Base-by-base conservation (phyloP, 1,140 invertebrate genomes). In the Onthophagus taurus region DNA sequence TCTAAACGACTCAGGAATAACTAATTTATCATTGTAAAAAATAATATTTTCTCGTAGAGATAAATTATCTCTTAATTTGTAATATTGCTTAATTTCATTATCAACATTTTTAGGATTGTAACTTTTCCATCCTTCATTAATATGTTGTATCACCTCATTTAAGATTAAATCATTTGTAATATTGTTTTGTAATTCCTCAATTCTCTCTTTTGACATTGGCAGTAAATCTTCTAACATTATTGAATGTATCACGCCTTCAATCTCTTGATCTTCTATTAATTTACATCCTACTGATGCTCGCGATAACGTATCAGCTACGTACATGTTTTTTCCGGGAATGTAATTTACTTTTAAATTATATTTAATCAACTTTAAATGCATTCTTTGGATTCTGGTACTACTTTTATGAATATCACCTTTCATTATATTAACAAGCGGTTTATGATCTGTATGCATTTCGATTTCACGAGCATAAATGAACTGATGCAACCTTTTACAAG, bases 361-460 rank as follows among this genome's bases (percentile, higher is more conserved):
- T 23, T 24, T 30, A 19, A 54, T 45, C 30, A 54, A 23, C 42
- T 31, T 47, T 12, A 46, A 52, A 31, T 33, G 44, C 43, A 45
- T 59, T 46, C 36, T 46, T 41, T 61, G 61, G 9, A 69, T 47
- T 44, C 64, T 51, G 33, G 51, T 9, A 9, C 65, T 46, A 18
- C 66, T 17, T 16, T 18, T 26, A 18, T 30, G 13, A 11, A 42
- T 17, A 11, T 42, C 13, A 26, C 29, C 29, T 18, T 31, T 42
- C 18, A 42, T 31, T 20, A 17, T 42, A 20, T 12, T 31, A 4
- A 31, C 29, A 17, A 42, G 4, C 5, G 62, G 57, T 38, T 59
- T 63, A 41, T 69, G 64, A 49, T 68, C 64, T 16, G 51, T 62
- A 49, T 67, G 53, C 4, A 61, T 48, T 12, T 55, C 45, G 14